Evolutionary conservation across 2,797 vertebrate species (phyloP).

Genomic region (Rallus crepitans): DNA sequence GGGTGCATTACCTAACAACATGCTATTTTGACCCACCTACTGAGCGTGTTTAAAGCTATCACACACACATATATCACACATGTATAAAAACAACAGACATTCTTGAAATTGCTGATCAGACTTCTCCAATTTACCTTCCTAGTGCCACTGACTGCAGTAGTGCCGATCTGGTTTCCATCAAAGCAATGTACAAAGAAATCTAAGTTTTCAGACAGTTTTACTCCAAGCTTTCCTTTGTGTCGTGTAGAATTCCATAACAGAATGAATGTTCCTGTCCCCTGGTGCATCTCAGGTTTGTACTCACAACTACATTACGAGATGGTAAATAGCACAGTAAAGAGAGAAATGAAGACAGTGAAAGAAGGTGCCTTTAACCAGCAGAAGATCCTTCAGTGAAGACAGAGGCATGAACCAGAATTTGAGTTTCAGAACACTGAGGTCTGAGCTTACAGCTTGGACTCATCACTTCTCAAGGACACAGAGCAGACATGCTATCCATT

Average conservation of each 20-base stretch:
- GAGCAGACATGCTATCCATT: fast-evolving
- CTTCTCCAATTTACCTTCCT: not conserved
- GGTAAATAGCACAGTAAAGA: constrained; percentile 6
- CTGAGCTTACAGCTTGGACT: not conserved
- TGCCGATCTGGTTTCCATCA: not conserved
- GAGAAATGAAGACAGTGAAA: not conserved
- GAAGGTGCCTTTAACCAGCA: not conserved
- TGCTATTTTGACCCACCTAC: not conserved
- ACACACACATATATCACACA: fast-evolving
- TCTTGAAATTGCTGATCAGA: not conserved
- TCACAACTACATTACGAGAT: not conserved
- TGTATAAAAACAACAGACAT: not conserved
- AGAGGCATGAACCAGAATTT: not conserved
- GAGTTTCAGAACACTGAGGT: not conserved
- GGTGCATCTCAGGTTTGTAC: not conserved
- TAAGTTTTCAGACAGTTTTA: not conserved
- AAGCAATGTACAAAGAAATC: not conserved
- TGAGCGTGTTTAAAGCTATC: not conserved
- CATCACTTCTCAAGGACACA: not conserved
- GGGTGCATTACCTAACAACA: not conserved
- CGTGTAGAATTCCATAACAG: not conserved
- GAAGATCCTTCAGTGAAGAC: not conserved
- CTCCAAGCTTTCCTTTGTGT: not conserved
- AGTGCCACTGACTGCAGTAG: not conserved
- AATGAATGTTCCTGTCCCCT: not conserved